Evolutionary conservation across 1,140 invertebrate genomes (phyloP).

Genomic region (Sycobia sp.): DNA sequence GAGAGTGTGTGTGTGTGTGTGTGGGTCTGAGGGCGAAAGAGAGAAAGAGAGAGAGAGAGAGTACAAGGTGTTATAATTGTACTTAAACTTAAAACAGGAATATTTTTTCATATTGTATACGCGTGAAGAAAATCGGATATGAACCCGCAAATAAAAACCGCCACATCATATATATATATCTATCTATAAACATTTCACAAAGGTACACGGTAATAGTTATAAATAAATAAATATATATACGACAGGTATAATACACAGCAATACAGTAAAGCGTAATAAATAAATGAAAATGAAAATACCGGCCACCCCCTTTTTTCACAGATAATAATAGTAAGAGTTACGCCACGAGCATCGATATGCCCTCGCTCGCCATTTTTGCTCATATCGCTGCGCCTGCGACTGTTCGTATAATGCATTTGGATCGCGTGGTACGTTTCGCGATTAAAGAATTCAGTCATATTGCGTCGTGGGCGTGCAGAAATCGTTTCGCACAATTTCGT

Average conservation of each 20-base stretch:
- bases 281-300: slow-evolving; percentile 9
- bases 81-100: slow-evolving; percentile 38
- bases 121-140: slow-evolving; percentile 15
- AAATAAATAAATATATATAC: no score
- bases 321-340: no score
- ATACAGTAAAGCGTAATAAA: slow-evolving; percentile 10
- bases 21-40: neutral
- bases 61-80: slow-evolving; percentile 17
- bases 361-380: no score
- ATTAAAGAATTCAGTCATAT: no score
- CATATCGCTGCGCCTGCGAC: no score
- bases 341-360: no score
- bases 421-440: no score
- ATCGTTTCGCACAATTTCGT: no score
- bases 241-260: slow-evolving; percentile 8
- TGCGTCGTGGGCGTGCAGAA: no score
- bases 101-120: slow-evolving; percentile 57
- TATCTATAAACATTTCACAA: no score
- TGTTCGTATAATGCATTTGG: no score
- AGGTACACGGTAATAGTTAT: neutral
- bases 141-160: slow-evolving; percentile 5
- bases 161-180: slow-evolving; percentile 3
- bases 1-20: neutral
- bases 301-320: no score
- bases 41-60: neutral